A percentile compares a stretch with the other conserved stretches of the same genome.
Evolutionary conservation across 1,140 invertebrate genomes (phyloP).

Genomic region (Phocides pigmalion): DNA sequence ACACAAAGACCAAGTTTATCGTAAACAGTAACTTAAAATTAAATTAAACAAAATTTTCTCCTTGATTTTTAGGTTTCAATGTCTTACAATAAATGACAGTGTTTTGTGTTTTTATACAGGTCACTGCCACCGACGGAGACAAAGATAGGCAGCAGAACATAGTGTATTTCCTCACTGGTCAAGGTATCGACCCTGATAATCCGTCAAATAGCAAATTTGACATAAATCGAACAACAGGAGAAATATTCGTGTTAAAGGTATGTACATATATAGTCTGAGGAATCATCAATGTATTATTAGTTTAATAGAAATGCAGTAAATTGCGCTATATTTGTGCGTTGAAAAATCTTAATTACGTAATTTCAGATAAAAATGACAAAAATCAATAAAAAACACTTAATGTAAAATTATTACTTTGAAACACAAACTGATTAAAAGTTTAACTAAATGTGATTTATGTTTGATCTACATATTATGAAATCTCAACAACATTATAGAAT

Average conservation of each 20-base stretch:
- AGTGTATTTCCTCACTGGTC: constrained; percentile 97
- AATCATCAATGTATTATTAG: too few species aligned
- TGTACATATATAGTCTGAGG: constrained; percentile 16
- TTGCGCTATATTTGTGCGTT: too few species aligned
- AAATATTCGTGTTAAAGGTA: constrained; percentile 97
- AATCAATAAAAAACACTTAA: too few species aligned
- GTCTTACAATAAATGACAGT: neutral
- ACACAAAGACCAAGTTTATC: constrained; percentile 45
- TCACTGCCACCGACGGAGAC: constrained; percentile 97
- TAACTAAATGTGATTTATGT: too few species aligned
- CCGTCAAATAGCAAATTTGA: constrained; percentile 97
- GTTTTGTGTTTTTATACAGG: constrained; percentile 84
- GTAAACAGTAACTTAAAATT: neutral
- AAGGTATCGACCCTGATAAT: constrained; percentile 97
- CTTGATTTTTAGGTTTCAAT: too few species aligned
- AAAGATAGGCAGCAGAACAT: constrained; percentile 97
- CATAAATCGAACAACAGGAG: constrained; percentile 96
- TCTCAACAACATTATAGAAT: neutral
- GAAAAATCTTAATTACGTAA: too few species aligned
- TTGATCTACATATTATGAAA: too few species aligned
- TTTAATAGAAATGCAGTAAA: too few species aligned
- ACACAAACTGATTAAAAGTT: too few species aligned
- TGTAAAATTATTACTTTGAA: too few species aligned
- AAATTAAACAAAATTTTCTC: neutral
- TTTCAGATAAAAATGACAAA: too few species aligned